Evolutionary conservation across 2,113 vertebrate genomes (phyloP).

Genomic region (Tringa solitaria): DNA sequence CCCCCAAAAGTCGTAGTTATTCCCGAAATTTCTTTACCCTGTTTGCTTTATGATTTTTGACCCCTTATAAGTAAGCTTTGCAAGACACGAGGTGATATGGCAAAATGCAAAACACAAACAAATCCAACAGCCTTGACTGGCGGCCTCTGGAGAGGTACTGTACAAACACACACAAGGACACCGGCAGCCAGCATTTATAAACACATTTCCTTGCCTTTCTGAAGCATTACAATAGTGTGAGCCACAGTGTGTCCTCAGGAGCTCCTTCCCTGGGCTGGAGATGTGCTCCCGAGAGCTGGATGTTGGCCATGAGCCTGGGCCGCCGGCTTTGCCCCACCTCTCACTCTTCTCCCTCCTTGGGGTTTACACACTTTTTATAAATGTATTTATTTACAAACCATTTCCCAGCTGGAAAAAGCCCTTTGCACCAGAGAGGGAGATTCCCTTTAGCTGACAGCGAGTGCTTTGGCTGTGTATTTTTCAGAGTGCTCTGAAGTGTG

Average conservation of each 20-base stretch:
- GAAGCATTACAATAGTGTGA: background rate
- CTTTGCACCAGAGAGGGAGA: background rate
- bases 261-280: background rate
- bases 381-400: constrained; percentile 5
- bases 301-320: background rate
- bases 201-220: background rate
- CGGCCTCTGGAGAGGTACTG: background rate
- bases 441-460: background rate
- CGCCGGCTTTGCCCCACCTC: background rate
- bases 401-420: constrained; percentile 7
- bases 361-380: background rate
- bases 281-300: background rate
- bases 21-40: background rate
- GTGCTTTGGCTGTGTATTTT: constrained; percentile 32
- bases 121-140: background rate
- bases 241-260: background rate
- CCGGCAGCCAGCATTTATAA: background rate
- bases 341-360: background rate
- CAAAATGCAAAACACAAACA: background rate
- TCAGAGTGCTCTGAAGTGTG: constrained; percentile 37
- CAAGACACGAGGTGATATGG: background rate
- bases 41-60: background rate
- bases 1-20: background rate
- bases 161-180: background rate
- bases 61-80: background rate